Evolutionary conservation across 2,888 invertebrate genomes (phyloP).

Genomic region (Bombylius discolor): DNA sequence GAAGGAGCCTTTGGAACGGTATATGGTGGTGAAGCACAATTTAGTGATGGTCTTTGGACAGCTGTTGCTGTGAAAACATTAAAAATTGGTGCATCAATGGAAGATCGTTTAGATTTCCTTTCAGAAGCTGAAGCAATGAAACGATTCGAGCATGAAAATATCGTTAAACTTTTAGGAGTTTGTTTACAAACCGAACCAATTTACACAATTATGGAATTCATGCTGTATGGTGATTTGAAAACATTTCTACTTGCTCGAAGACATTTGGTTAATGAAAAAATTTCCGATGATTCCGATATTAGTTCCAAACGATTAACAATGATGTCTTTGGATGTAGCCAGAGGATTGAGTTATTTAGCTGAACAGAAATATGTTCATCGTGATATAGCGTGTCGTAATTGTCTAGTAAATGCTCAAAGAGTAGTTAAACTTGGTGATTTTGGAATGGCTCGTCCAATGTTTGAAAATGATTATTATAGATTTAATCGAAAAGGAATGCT

Average conservation of each 20-base stretch:
- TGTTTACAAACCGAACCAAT: constrained; percentile 79
- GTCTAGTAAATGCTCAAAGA: constrained; percentile 58
- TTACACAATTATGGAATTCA: constrained; percentile 86
- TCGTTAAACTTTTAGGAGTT: constrained; percentile 72
- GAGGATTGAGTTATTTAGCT: constrained; percentile 73
- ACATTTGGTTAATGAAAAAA: constrained; percentile 57
- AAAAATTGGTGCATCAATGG: constrained; percentile 66
- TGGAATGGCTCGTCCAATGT: constrained; percentile 81
- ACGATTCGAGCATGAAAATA: constrained; percentile 78
- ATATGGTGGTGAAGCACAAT: constrained; percentile 68
- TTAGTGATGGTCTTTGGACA: constrained; percentile 57
- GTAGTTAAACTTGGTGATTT: constrained; percentile 72
- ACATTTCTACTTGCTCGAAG: constrained; percentile 75
- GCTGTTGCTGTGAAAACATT: constrained; percentile 83
- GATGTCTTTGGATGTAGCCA: constrained; percentile 79
- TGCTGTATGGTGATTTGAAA: constrained; percentile 85
- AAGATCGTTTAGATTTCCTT: constrained; percentile 81
- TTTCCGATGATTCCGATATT: constrained; percentile 55
- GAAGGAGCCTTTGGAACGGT: constrained; percentile 90
- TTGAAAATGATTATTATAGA: constrained; percentile 79
- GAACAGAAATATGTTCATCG: constrained; percentile 79
- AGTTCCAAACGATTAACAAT: constrained; percentile 64
- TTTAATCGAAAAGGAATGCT: constrained; percentile 78
- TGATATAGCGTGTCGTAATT: constrained; percentile 72
- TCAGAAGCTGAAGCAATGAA: constrained; percentile 93